phyloP scores from a whole-genome alignment of 2,113 vertebrate species.

The Dryoscopus gambensis region DNA sequence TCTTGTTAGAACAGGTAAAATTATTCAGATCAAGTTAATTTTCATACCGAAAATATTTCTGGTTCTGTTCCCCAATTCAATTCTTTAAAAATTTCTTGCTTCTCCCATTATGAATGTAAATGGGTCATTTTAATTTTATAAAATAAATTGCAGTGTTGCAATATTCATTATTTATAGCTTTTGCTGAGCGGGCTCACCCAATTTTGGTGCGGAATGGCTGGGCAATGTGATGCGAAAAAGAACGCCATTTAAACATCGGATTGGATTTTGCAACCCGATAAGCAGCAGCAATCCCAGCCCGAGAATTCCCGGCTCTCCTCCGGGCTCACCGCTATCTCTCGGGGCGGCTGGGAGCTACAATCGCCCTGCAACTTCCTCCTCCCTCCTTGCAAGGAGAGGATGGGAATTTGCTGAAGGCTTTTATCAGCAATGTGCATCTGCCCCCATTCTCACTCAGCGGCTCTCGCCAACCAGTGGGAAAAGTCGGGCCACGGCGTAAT shows the following conservation, averaged over 20 bases:
- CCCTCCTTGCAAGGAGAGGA: conserved; percentile 4
- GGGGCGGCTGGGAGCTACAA: not conserved
- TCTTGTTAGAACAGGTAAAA: not conserved
- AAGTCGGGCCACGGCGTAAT: conserved; percentile 41
- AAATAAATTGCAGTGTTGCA: not conserved
- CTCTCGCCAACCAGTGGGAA: conserved; percentile 50
- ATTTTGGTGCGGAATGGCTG: not conserved
- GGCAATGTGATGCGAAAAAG: not conserved
- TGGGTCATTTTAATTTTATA: not conserved
- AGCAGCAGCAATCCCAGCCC: not conserved
- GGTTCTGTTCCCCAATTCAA: not conserved
- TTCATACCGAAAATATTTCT: not conserved
- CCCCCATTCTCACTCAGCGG: conserved; percentile 11
- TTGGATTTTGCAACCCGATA: not conserved
- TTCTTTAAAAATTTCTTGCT: not conserved
- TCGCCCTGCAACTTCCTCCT: conserved; percentile 40
- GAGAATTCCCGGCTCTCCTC: not conserved
- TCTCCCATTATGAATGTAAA: not conserved
- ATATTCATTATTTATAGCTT: not conserved
- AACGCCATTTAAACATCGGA: rapidly evolving
- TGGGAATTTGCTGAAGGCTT: conserved; percentile 54
- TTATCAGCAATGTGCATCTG: conserved; percentile 59
- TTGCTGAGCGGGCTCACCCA: rapidly evolving
- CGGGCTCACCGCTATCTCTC: not conserved
- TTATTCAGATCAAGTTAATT: not conserved